These are phyloP conservation scores for Tetropium fuscum DNA, from an alignment of 2,888 invertebrate species.

Conservation along the genomic window DNA sequence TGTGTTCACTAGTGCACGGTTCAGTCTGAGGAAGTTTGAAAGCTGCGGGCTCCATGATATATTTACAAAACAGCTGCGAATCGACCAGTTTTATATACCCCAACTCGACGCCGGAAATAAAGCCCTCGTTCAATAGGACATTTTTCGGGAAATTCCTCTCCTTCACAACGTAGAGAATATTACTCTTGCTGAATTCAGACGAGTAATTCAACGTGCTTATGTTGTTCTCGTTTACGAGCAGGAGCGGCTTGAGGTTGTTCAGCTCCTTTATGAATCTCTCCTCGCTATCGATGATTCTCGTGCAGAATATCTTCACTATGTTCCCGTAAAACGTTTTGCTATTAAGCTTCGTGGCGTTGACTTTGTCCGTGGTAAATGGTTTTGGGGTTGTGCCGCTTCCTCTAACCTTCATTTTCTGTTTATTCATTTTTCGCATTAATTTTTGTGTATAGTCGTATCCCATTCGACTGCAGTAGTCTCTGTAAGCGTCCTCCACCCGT, in stretches of 20 bases:
- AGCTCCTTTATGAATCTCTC: slow-evolving; percentile 33
- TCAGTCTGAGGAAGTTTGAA: neutral
- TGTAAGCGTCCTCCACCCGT: slow-evolving; percentile 21
- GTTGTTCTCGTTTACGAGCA: slow-evolving; percentile 38
- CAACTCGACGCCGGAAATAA: slow-evolving; percentile 29
- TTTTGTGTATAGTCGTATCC: neutral
- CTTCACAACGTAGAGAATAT: slow-evolving; percentile 37
- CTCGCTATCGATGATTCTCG: slow-evolving; percentile 27
- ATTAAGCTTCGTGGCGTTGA: no score
- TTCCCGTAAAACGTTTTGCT: neutral
- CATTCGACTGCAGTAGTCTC: neutral
- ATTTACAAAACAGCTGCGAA: slow-evolving; percentile 20
- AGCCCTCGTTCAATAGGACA: slow-evolving; percentile 8
- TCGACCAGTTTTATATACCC: slow-evolving; percentile 40
- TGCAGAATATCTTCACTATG: neutral
- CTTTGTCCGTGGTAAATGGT: no score
- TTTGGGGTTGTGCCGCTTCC: no score
- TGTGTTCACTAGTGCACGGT: neutral
- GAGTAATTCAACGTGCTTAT: slow-evolving; percentile 26
- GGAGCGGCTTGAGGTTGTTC: slow-evolving; percentile 34
- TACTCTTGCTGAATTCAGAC: slow-evolving; percentile 31
- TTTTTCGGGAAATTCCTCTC: slow-evolving; percentile 22
- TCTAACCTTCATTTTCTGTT: no score
- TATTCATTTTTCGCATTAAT: neutral
- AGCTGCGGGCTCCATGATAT: neutral